A percentile compares a stretch with the other conserved stretches of the same genome.
These are phyloP conservation scores for Loripinus fragilis DNA, from an alignment of 2,888 invertebrate genomes.

Conservation along the genomic window DNA sequence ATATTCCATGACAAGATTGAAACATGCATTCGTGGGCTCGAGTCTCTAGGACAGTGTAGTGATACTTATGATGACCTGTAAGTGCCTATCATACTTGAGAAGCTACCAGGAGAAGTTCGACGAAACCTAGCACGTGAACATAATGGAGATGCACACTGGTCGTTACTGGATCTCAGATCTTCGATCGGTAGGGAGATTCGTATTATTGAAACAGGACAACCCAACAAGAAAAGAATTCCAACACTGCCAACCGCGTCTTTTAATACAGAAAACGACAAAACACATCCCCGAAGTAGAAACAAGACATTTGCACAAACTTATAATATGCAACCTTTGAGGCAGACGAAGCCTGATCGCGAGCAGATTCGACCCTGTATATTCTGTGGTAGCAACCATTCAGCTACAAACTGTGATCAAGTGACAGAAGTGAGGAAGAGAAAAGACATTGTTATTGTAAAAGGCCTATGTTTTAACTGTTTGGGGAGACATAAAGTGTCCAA, in stretches of 20 bases:
- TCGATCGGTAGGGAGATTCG: not conserved
- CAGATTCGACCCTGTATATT: not conserved
- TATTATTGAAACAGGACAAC: not conserved
- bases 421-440: not conserved
- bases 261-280: not conserved
- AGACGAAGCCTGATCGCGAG: not conserved
- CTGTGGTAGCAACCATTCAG: not conserved
- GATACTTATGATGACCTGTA: not conserved
- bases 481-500: not conserved
- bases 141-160: not conserved
- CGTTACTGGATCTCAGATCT: not conserved
- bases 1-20: not conserved
- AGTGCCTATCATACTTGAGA: not conserved
- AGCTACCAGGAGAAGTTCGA: not conserved
- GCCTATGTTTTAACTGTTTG: not conserved
- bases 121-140: not conserved
- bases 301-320: not conserved
- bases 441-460: constrained; percentile 3
- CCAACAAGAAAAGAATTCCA: too few relatives aligned
- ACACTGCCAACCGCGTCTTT: not conserved
- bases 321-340: not conserved
- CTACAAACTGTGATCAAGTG: not conserved
- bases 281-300: not conserved
- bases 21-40: not conserved
- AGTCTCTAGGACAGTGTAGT: not conserved